A percentile compares a stretch with the other conserved stretches of the same genome.
phyloP scores from a whole-genome alignment of 2,113 vertebrate species.

The Oceanodroma tethys region DNA sequence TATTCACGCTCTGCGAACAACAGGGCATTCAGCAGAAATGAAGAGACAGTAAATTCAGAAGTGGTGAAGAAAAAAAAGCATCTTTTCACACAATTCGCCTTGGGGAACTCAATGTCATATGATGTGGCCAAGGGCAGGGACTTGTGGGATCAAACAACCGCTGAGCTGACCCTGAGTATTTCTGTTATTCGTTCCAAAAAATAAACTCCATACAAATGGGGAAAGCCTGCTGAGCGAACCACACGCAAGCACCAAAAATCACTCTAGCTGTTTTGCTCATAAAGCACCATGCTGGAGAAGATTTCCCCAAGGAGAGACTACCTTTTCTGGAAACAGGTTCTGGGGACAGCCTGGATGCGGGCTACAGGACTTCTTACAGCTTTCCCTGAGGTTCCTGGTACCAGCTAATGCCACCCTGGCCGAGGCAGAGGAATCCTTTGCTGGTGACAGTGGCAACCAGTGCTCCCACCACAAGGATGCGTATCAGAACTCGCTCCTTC shows the following conservation, averaged over 20 bases:
- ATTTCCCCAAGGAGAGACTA: background rate
- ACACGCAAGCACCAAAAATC: background rate
- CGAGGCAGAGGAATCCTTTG: background rate
- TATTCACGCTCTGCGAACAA: background rate
- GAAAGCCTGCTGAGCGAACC: background rate
- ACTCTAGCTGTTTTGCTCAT: background rate
- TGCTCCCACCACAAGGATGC: background rate
- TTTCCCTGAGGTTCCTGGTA: background rate
- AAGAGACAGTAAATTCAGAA: slow-evolving; percentile 13
- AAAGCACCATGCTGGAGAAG: background rate
- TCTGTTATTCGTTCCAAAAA: background rate
- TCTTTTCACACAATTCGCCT: slow-evolving; percentile 19
- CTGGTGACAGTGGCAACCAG: background rate
- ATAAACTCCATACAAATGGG: background rate
- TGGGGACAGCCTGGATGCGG: background rate
- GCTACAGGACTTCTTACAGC: background rate
- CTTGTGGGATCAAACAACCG: background rate
- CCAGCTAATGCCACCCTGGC: background rate
- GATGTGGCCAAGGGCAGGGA: background rate
- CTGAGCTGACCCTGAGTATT: background rate
- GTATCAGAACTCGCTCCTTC: background rate
- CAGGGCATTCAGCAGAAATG: background rate
- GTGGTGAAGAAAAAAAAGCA: background rate
- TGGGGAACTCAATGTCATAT: background rate
- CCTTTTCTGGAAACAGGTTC: background rate